Conservation (phyloP, 2,797 vertebrate species). For the Denticeps clupeoides region DNA sequence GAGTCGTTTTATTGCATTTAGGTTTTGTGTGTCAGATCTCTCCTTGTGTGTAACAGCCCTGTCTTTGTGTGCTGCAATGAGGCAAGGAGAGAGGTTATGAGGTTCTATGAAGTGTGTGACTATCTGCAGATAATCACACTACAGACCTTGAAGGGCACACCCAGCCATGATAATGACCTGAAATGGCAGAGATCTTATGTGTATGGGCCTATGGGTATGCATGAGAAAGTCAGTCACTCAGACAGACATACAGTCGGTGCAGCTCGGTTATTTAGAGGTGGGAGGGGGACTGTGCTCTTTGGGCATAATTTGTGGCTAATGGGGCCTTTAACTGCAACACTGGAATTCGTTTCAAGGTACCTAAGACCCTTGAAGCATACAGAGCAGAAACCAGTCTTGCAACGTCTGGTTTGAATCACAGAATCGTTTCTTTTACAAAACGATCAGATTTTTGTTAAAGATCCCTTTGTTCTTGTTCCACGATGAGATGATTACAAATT, state of each 20-base stretch:
- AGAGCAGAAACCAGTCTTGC: conserved; percentile 10
- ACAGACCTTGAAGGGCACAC: conserved; percentile 4
- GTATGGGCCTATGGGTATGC: not conserved
- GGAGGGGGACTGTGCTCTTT: conserved; percentile 5
- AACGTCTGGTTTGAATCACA: conserved; percentile 18
- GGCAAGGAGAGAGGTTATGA: too few relatives aligned
- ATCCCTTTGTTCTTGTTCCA: not conserved
- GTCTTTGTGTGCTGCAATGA: too few relatives aligned
- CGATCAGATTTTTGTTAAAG: not conserved
- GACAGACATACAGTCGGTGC: not conserved
- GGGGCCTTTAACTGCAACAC: conserved; percentile 25
- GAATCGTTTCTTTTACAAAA: conserved; percentile 1
- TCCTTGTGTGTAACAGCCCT: too few relatives aligned
- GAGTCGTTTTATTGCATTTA: not conserved
- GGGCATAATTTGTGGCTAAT: conserved; percentile 26
- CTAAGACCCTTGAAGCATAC: conserved; percentile 22
- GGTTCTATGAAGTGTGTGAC: not conserved
- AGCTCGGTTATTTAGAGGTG: not conserved
- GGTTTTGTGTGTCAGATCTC: too few relatives aligned
- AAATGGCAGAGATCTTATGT: not conserved
- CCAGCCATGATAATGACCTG: not conserved
- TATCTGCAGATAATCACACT: conserved; percentile 7
- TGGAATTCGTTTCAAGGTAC: conserved; percentile 15
- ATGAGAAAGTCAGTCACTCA: not conserved
- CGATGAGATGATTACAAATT: not conserved